Percentiles rank a stretch among this genome's conserved stretches.
phyloP scores from a whole-genome alignment of 1,140 invertebrate species.

The Sarcophaga peregrina region DNA sequence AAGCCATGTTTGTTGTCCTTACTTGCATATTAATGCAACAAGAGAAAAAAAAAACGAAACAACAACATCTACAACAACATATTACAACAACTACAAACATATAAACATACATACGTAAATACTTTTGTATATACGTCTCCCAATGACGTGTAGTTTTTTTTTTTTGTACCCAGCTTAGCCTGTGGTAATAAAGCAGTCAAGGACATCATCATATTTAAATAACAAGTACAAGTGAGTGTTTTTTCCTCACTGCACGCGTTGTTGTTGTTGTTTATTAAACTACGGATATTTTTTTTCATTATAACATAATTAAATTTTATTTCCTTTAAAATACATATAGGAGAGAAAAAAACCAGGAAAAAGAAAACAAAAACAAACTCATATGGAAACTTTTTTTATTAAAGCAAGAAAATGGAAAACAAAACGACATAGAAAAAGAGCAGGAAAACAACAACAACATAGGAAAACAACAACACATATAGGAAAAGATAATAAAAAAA shows the following conservation, averaged over 20 bases:
- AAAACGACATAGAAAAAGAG: background rate
- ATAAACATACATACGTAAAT: background rate
- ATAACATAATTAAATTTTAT: slow-evolving; percentile 38
- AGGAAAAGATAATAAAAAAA: background rate
- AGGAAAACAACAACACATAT: background rate
- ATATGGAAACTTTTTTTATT: slow-evolving; percentile 4
- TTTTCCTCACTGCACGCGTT: background rate
- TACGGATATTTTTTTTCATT: background rate
- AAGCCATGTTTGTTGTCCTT: background rate
- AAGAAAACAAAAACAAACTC: background rate
- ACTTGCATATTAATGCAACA: background rate
- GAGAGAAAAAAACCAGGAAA: too few species aligned
- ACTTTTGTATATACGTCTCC: background rate
- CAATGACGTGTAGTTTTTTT: background rate
- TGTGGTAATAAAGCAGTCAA: slow-evolving; percentile 39
- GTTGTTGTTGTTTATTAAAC: background rate
- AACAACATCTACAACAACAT: background rate
- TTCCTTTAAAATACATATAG: slow-evolving; percentile 11
- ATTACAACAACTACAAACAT: background rate
- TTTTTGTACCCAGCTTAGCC: background rate
- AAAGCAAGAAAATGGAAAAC: background rate
- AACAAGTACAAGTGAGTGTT: background rate
- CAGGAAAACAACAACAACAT: background rate
- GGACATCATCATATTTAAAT: slow-evolving; percentile 21
- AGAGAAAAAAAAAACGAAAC: background rate